These are phyloP conservation scores for Pteronura brasiliensis DNA, from an alignment of 2,113 vertebrate genomes.

Conservation along the genomic window DNA sequence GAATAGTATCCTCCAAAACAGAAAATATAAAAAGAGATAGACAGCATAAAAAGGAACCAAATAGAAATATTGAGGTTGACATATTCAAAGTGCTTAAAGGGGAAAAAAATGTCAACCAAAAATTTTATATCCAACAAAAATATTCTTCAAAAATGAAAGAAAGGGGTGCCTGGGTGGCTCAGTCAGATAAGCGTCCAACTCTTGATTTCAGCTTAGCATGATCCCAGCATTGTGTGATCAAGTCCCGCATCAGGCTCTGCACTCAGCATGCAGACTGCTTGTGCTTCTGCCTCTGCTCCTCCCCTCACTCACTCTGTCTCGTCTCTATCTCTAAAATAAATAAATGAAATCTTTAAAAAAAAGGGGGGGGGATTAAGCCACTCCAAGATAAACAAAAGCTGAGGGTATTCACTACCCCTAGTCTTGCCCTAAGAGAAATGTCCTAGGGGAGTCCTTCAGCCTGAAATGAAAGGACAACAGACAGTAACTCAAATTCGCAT, in stretches of 20 bases:
- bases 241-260: background rate
- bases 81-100: background rate
- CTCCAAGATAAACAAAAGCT: background rate
- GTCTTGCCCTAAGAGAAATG: background rate
- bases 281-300: background rate
- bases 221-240: background rate
- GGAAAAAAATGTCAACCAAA: background rate
- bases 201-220: background rate
- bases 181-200: background rate
- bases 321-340: background rate
- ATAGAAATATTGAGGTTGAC: background rate
- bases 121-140: conserved; percentile 22
- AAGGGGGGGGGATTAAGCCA: background rate
- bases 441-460: background rate
- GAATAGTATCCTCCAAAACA: background rate
- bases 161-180: background rate
- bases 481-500: background rate
- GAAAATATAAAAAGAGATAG: conserved; percentile 8
- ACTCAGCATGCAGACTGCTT: background rate
- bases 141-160: background rate
- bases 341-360: conserved; percentile 6
- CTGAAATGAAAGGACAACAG: background rate
- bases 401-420: background rate
- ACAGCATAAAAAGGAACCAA: background rate
- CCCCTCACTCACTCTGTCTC: background rate